Base-by-base conservation (phyloP, 2,113 vertebrate species). In the Peucedramus taeniatus region DNA sequence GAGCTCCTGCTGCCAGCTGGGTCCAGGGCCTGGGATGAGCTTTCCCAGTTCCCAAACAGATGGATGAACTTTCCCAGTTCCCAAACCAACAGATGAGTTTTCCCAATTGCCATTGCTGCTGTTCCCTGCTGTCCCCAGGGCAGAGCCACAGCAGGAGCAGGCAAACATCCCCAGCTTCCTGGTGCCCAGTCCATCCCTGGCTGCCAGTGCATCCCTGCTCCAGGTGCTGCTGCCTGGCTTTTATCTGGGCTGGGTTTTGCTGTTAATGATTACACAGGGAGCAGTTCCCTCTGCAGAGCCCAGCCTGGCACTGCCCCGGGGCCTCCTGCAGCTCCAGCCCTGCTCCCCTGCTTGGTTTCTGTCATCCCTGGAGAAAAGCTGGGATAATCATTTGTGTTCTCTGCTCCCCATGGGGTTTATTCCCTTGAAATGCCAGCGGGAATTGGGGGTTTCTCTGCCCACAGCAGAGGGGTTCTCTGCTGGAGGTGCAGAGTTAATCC, bases 221-320 rank as follows among this genome's bases (percentile, higher is more conserved):
- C 35, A 9, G 68, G 49, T 74, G 1, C 64, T 5, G 14, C 37
- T 45, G 3, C 31, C 63, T 54, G 85, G 3, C 59, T 71, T 63
- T 24, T 50, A 24, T n/a, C 74, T 10, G 5, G 72, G 74, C 42
- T 35, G 74, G 15, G 13, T 23, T 66, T 49, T 59, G 35, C 76
- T 77, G 72, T 87, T 68, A 81, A 90, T 89, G 70, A 89, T 93
- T 93, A 83, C 56, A 33, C n/a, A 31, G 31, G 13, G 44, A 90
- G 44, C 78, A 50, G 39, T 35, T 89, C 61, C 61, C 86, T 81
- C 35, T 24, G 80, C 30, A 42, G 28, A 6, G 6, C 56, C 35
- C 22, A 35, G 56, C 56, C 56, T 35, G 56, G 56, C 56, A 5
- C 4, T 53, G 85, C 77, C 70, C 82, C 2, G 39, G 24, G 70